Conservation (phyloP, 2,888 invertebrate species). For the Dasypolia templi region DNA sequence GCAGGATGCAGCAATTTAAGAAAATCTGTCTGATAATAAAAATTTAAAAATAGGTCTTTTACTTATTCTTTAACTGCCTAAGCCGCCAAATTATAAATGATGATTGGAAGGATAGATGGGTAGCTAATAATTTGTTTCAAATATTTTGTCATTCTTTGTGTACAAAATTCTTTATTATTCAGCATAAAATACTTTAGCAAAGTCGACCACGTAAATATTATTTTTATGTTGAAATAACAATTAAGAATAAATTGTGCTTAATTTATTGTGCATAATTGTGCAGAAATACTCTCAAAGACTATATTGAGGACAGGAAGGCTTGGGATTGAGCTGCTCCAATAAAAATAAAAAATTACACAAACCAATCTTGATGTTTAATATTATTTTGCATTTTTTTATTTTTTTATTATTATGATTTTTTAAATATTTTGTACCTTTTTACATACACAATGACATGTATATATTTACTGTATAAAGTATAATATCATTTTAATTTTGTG, state of each 20-base stretch:
- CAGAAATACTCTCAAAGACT: no score
- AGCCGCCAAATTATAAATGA: not conserved
- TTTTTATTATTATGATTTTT: no score
- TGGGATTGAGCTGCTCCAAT: no score
- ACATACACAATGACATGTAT: no score
- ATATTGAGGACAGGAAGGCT: no score
- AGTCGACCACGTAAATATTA: not conserved
- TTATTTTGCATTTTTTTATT: no score
- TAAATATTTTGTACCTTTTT: no score
- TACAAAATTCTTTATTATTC: slow-evolving; percentile 20
- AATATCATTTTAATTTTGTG: no score
- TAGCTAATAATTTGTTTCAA: slow-evolving; percentile 1
- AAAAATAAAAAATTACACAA: no score
- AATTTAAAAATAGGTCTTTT: not conserved
- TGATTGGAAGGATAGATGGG: not conserved
- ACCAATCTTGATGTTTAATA: no score
- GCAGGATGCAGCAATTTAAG: not conserved
- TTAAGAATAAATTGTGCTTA: slow-evolving; percentile 33
- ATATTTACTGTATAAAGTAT: no score
- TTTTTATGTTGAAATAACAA: not conserved
- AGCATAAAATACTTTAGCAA: slow-evolving; percentile 3
- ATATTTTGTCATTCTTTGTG: not conserved
- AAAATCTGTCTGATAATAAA: slow-evolving; percentile 10
- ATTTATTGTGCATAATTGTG: no score
- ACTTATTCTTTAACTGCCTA: slow-evolving; percentile 5